Base-by-base conservation (phyloP, 1,140 invertebrate genomes). In the Euwallacea fornicatus region DNA sequence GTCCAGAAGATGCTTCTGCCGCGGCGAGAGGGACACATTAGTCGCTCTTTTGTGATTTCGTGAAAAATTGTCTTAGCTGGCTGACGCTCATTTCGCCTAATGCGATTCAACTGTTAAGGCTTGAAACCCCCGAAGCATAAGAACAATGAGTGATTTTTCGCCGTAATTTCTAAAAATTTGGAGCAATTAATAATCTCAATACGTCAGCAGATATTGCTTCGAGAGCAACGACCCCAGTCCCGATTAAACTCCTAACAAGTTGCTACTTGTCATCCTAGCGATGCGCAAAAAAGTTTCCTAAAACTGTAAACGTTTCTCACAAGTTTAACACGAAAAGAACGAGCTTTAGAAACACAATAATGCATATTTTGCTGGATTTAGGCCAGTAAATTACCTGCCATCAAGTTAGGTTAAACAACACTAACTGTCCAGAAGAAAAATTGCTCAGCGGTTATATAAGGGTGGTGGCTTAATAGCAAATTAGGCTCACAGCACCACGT, bases 391-490 rank as follows among this genome's bases (percentile, higher is more conserved):
- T 50, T 50, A 50, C 46, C 46, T 50, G 46, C 46, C 46, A 50
- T 50, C 46, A 50, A 50, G 46, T 50, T 50, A 13, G 9, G 46
- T 11, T 50, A 50, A 50, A 50, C 46, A 50, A 50, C 7, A 50
- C 46, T 50, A 50, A 50, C 46, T 50, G 46, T 50, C 46, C 2
- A 50, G 46, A 50, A 50, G 46, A 50, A 50, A 50, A 50, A 50
- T 50, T 13, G 46, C 46, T 50, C 46, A 2, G 6, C 9, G 46
- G 46, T 50, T 50, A 50, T 50, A 50, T 50, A 50, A 50, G 46
- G 46, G 9, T 50, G 46, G 46, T 50, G 46, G 46, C 46, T 50
- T 50, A 50, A 50, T 50, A 50, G 46, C 46, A 50, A 50, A 50
- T 50, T 50, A 50, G 46, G 46, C 46, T 11, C 13, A 2, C 9